phyloP scores from a whole-genome alignment of 2,888 invertebrate genomes.

The Colostygia pectinataria region DNA sequence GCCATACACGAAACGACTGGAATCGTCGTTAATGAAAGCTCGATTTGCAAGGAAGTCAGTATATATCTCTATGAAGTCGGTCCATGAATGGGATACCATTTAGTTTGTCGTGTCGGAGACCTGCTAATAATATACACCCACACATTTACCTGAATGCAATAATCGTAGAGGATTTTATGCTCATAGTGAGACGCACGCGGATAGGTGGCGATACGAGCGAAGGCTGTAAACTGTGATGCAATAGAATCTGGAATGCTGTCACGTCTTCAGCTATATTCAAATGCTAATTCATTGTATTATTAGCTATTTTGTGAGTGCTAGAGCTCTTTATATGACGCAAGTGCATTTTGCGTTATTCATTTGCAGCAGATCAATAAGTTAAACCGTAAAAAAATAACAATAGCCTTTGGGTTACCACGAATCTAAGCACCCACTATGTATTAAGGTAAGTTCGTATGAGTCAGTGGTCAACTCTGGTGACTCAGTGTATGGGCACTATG shows the following conservation, averaged over 20 bases:
- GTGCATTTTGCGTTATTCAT: too few species aligned
- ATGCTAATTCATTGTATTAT: conserved; percentile 40
- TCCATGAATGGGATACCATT: conserved; percentile 55
- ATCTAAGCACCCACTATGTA: too few species aligned
- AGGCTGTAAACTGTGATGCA: conserved; percentile 57
- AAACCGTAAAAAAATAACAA: too few species aligned
- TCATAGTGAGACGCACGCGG: conserved; percentile 53
- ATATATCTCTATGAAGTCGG: conserved; percentile 43
- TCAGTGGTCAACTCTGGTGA: too few species aligned
- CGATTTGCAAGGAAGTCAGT: conserved; percentile 31
- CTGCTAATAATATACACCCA: conserved; percentile 79
- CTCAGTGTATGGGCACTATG: too few species aligned
- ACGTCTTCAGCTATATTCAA: conserved; percentile 46
- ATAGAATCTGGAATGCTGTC: conserved; percentile 54
- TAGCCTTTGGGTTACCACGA: too few species aligned
- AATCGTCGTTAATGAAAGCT: conserved; percentile 39
- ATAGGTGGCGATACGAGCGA: conserved; percentile 53
- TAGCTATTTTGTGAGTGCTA: conserved; percentile 14
- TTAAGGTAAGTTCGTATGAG: too few species aligned
- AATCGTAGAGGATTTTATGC: conserved; percentile 70
- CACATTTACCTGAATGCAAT: conserved; percentile 68
- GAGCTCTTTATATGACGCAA: not conserved
- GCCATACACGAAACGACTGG: conserved; percentile 58
- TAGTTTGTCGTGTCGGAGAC: conserved; percentile 63
- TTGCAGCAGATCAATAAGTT: too few species aligned